Percentiles rank a stretch among this genome's conserved stretches.
phyloP scores from a whole-genome alignment of 2,888 invertebrate species.

The Scrobipalpa atriplicella region DNA sequence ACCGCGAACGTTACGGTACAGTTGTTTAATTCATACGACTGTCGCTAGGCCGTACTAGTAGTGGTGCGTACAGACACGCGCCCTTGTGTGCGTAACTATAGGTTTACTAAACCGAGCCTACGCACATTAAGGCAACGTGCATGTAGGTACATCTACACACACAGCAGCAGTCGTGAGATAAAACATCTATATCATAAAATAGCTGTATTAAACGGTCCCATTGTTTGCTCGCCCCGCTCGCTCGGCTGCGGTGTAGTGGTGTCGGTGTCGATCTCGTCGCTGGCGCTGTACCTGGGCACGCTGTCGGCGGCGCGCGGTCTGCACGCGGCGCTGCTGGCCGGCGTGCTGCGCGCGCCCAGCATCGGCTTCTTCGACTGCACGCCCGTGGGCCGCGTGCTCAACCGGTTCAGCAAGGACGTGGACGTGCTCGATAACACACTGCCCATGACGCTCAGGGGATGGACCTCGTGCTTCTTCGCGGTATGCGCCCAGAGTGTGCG shows the following conservation, averaged over 20 bases:
- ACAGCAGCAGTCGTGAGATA: too few species aligned
- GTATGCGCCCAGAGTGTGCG: constrained; percentile 59
- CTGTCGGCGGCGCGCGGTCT: constrained; percentile 84
- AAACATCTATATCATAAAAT: not conserved
- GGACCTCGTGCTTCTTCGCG: constrained; percentile 86
- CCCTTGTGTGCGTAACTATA: too few species aligned
- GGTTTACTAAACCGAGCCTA: too few species aligned
- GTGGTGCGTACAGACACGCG: too few species aligned
- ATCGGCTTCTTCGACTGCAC: constrained; percentile 91
- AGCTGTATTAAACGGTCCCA: not conserved
- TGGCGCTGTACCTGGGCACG: constrained; percentile 86
- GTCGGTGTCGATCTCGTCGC: constrained; percentile 85
- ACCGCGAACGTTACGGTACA: too few species aligned
- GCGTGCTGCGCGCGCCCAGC: constrained; percentile 86
- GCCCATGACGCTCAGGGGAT: constrained; percentile 88
- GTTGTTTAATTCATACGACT: too few species aligned
- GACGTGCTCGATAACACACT: constrained; percentile 88
- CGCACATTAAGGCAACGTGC: too few species aligned
- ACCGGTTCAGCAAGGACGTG: constrained; percentile 90
- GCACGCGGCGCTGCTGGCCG: constrained; percentile 85
- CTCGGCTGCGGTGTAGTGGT: constrained; percentile 80
- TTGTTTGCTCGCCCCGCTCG: not conserved
- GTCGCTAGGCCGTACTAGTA: too few species aligned
- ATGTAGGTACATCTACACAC: too few species aligned
- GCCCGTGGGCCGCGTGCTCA: constrained; percentile 90